Base-by-base conservation (phyloP, 2,888 invertebrate genomes). In the Drosophila mulleri region DNA sequence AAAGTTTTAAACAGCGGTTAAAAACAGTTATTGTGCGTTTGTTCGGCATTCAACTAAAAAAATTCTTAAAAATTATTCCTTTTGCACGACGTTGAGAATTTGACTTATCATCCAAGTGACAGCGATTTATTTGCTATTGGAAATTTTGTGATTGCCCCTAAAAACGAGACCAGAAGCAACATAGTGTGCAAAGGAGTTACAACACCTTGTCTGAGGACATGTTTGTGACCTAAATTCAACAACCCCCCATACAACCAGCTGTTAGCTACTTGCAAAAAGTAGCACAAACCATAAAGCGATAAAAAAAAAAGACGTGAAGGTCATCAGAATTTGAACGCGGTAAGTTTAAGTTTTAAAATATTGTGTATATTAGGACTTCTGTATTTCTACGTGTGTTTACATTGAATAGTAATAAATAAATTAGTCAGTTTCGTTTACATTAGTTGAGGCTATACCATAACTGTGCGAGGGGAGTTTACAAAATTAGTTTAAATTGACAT, bases 221-320 rank as follows among this genome's bases (percentile, higher is more conserved):
- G 86, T 67, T 66, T 80, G 71, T 83, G 83, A 83, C 83, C 83
- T 85, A 88, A 80, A 80, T 83, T 67, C 44, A 69, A 65, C 63
- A 57, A 82, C 72, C 75, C 68, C 64, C 66, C 37, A 52, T 32
- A 41, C 29, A 45, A 42, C 45, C 72, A 73, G 64, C 70, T 69
- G 69, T 50, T 70, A 45, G 53, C 63, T 50, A 63, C 50, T 63
- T 60, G 56, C 52, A 60, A 44, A 44, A 77, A 70, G 63, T 77
- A 77, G 77, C 66, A 77, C 77, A 77, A 71, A 18, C n/a, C 62
- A 50, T 39, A 37, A 39, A 48, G 18, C 50, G 32, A 50, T 18
- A 50, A 48, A 32, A 48, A 32, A 48, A 47, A 12, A 47, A 47
- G 1, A 53, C 50, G 48, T 80, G 77, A 77, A 77, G 77, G 77